Conservation (phyloP, 1,140 invertebrate species). For the Leptinotarsa texana region DNA sequence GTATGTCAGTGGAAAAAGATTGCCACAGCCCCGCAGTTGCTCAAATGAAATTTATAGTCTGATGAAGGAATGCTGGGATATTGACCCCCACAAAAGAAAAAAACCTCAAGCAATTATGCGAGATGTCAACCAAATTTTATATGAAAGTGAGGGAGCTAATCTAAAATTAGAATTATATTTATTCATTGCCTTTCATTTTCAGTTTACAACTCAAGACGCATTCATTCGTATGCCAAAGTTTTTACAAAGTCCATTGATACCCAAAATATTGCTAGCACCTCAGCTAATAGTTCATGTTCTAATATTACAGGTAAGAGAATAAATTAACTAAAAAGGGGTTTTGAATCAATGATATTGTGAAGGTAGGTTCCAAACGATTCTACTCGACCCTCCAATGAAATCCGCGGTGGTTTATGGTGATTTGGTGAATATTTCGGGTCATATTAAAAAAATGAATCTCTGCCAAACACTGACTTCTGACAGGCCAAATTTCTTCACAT, state of each 20-base stretch:
- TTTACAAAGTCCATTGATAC: constrained; percentile 32
- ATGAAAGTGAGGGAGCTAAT: constrained; percentile 61
- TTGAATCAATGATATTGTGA: too few species aligned
- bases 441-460: too few species aligned
- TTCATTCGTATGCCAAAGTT: constrained; percentile 63
- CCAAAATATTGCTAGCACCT: constrained; percentile 33
- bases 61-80: constrained; percentile 87
- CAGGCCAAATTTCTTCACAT: too few species aligned
- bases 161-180: constrained; percentile 27
- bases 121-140: constrained; percentile 80
- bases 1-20: constrained; percentile 71
- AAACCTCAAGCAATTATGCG: constrained; percentile 80
- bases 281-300: constrained; percentile 49
- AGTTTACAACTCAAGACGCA: constrained; percentile 65
- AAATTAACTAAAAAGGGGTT: too few species aligned
- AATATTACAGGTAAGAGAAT: constrained; percentile 43
- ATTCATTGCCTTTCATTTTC: constrained; percentile 44
- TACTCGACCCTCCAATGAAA: too few species aligned
- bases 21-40: constrained; percentile 76
- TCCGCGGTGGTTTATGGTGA: too few species aligned
- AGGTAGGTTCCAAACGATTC: too few species aligned
- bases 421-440: too few species aligned
- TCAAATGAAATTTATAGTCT: constrained; percentile 81
- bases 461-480: too few species aligned
- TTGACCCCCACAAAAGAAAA: constrained; percentile 70